A percentile compares a stretch with the other conserved stretches of the same genome.
phyloP scores from a whole-genome alignment of 2,888 invertebrate genomes.

The Tanaodytes sp. region DNA sequence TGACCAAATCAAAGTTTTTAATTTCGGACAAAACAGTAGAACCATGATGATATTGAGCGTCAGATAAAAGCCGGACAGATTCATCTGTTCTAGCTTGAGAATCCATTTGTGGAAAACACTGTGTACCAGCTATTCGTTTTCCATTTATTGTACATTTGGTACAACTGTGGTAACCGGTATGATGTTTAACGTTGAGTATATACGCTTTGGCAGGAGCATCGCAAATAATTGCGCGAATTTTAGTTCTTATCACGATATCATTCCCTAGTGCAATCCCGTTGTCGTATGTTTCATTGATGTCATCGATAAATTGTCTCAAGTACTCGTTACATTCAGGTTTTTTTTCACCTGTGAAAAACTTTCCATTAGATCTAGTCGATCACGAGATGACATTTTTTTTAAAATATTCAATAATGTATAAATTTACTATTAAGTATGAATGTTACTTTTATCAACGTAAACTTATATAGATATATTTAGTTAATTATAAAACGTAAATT shows the following conservation, averaged over 20 bases:
- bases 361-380: too few relatives aligned
- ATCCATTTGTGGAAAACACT: constrained; percentile 18
- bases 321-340: constrained; percentile 22
- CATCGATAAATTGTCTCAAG: constrained; percentile 16
- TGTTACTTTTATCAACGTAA: too few relatives aligned
- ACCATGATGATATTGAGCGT: constrained; percentile 20
- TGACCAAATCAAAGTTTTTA: too few relatives aligned
- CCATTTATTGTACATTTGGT: constrained; percentile 36
- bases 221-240: constrained; percentile 26
- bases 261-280: constrained; percentile 12
- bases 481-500: too few relatives aligned
- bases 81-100: constrained; percentile 22
- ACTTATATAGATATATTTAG: too few relatives aligned
- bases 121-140: constrained; percentile 8
- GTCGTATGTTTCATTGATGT: constrained; percentile 1
- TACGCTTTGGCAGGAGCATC: constrained; percentile 40
- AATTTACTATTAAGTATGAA: too few relatives aligned
- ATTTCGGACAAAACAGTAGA: too few relatives aligned
- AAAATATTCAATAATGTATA: too few relatives aligned
- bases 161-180: constrained; percentile 33
- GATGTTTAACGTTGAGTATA: constrained; percentile 23
- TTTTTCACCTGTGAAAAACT: background rate
- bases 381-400: too few relatives aligned
- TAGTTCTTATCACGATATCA: background rate
- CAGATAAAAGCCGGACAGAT: constrained; percentile 5